phyloP scores from a whole-genome alignment of 2,797 vertebrate species.

The Falco peregrinus region DNA sequence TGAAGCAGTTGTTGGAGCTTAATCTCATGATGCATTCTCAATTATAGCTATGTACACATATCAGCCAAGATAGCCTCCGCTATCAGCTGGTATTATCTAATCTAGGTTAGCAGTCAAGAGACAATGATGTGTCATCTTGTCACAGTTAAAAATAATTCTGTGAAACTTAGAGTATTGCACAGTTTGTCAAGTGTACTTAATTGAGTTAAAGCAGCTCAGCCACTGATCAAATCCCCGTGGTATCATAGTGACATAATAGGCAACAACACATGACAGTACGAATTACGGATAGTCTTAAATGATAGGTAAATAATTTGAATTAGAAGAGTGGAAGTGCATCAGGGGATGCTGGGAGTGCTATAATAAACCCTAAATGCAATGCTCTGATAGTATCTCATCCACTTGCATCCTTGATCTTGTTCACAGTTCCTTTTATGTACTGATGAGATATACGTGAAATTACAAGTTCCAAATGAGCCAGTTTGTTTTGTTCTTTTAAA shows the following conservation, averaged over 20 bases:
- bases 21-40: constrained; percentile 49
- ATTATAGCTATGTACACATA: constrained; percentile 20
- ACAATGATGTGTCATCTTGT: constrained; percentile 57
- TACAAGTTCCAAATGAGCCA: not conserved
- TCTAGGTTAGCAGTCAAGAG: constrained; percentile 50
- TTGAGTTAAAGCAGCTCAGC: constrained; percentile 49
- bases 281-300: constrained; percentile 27
- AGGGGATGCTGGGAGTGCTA: not conserved
- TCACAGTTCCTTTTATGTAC: not conserved
- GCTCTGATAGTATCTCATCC: not conserved
- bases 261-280: constrained; percentile 19
- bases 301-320: constrained; percentile 42
- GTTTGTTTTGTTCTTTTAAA: not conserved
- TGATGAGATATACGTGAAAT: not conserved
- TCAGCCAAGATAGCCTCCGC: constrained; percentile 5
- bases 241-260: constrained; percentile 29
- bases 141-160: constrained; percentile 58
- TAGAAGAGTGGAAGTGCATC: constrained; percentile 6
- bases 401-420: not conserved
- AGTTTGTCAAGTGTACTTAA: constrained; percentile 55
- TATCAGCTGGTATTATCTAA: constrained; percentile 52
- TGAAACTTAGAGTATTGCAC: constrained; percentile 33
- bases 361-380: not conserved
- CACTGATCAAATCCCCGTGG: constrained; percentile 44
- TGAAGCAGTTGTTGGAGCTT: constrained; percentile 55